Percentiles rank a stretch among this genome's conserved stretches.
phyloP scores from a whole-genome alignment of 2,797 vertebrate genomes.

The Bovichtus diacanthus region DNA sequence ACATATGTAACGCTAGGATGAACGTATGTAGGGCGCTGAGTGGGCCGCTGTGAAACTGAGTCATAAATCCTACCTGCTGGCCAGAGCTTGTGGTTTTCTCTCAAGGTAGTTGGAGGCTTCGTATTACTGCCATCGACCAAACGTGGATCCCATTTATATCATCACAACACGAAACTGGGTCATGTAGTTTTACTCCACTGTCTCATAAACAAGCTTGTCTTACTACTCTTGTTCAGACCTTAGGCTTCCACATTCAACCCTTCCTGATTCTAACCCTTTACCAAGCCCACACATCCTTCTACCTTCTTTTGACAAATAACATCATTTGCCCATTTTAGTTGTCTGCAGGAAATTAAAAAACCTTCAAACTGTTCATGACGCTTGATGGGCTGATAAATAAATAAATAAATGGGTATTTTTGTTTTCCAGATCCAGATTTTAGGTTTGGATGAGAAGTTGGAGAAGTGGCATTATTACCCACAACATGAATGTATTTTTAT shows the following conservation, averaged over 20 bases:
- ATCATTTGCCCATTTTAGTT: not conserved
- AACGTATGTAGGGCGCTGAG: not conserved
- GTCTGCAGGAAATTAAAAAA: not conserved
- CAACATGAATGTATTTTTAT: too few relatives aligned
- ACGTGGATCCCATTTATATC: not conserved
- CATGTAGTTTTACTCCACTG: not conserved
- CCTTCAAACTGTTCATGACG: not conserved
- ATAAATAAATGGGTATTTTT: too few relatives aligned
- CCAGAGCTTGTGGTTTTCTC: not conserved
- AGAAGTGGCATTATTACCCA: too few relatives aligned
- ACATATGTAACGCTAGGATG: not conserved
- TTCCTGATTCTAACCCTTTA: not conserved
- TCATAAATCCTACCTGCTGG: slow-evolving; percentile 8
- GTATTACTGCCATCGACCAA: not conserved
- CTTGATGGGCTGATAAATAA: not conserved
- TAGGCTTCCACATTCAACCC: not conserved
- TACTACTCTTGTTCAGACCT: not conserved
- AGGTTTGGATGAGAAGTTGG: too few relatives aligned
- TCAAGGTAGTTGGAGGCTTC: slow-evolving; percentile 1
- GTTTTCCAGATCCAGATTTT: too few relatives aligned
- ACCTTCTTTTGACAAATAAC: not conserved
- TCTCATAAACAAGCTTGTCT: not conserved
- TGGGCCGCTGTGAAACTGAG: not conserved
- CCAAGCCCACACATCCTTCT: not conserved
- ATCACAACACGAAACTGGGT: slow-evolving; percentile 2